Base-by-base conservation (phyloP, 92 coral and sea anemone species). In the Porites rus region DNA sequence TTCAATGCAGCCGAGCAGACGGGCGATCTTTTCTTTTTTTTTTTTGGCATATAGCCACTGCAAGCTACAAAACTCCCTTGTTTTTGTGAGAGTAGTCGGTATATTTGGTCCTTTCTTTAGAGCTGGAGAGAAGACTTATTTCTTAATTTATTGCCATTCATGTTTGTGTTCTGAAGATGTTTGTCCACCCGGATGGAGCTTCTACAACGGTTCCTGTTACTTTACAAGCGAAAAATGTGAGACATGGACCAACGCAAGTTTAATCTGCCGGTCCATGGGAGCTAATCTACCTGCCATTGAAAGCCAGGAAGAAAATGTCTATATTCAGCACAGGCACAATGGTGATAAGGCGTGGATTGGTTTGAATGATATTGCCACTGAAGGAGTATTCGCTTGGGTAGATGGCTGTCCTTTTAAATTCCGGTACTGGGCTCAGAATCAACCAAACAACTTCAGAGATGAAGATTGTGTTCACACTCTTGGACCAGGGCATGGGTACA, bases 161-260 rank as follows among this genome's bases (percentile, higher is more conserved):
- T 11, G 43, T 71, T 7, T 21, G 14, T 14, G 20, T 64, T 7
- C 16, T 8, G 43, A 64, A 93, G 96, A 93, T 73, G 84, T 81
- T 13, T 93, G 96, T 78, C 73, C 86, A 6, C 89, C 89, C 8
- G 86, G 74, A 2, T 93, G 96, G 96, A 80, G 89, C 60, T 93
- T 87, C 87, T 93, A 78, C 83, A 53, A 85, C 20, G 92, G 96
- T 3, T 77, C 83, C 50, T 93, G 96, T 72, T 93, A 90, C 87
- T 78, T 72, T 64, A 91, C 94, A 43, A 91, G 94, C 53, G 67
- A 65, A 28, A 58, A 50, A 43, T 91, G 94, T 63, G 76, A 84
- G 20, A 83, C 86, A 69, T 91, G 94, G 94, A 6, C 71, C 63
- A 80, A 82, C 75, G 89, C 94, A 21, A 87, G 81, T 50, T 7